Percentiles rank a stretch among this genome's conserved stretches.
These are phyloP conservation scores for Cremastinae sp. DNA, from an alignment of 2,888 invertebrate genomes.

Conservation along the genomic window DNA sequence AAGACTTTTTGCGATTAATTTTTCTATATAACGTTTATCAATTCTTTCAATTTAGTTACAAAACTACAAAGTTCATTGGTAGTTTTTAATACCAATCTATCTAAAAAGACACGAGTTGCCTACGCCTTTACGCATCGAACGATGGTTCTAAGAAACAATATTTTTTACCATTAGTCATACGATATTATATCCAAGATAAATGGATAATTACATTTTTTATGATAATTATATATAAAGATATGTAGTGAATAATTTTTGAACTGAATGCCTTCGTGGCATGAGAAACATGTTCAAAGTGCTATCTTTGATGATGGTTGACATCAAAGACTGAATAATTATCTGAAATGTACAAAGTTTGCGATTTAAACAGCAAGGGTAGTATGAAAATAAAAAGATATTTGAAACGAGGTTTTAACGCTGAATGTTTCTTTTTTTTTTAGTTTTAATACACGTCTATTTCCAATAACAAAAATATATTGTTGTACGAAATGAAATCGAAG, in stretches of 20 bases:
- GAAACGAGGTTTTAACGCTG: slow-evolving; percentile 19
- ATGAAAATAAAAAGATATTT: slow-evolving; percentile 38
- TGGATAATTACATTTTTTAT: slow-evolving; percentile 30
- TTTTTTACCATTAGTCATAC: slow-evolving; percentile 6
- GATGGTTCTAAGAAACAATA: slow-evolving; percentile 1
- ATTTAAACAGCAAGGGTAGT: slow-evolving; percentile 18
- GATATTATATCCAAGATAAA: slow-evolving; percentile 37
- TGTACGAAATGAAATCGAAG: slow-evolving; percentile 72
- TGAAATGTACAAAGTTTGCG: slow-evolving; percentile 48
- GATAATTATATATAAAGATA: slow-evolving; percentile 15
- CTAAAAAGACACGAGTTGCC: not conserved
- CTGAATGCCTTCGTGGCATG: slow-evolving; percentile 53
- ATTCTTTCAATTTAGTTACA: not conserved
- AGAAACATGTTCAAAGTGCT: slow-evolving; percentile 40
- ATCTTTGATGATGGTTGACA: slow-evolving; percentile 42
- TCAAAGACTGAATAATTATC: slow-evolving; percentile 53
- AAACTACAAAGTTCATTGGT: slow-evolving; percentile 3
- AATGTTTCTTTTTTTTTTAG: slow-evolving; percentile 47
- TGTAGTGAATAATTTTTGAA: slow-evolving; percentile 26
- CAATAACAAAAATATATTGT: slow-evolving; percentile 76
- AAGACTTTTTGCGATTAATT: not conserved
- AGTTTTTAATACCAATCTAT: not conserved
- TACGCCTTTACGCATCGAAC: not conserved
- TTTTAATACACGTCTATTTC: slow-evolving; percentile 72
- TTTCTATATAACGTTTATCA: not conserved